Base-by-base conservation (phyloP, 2,797 vertebrate species). In the Pseudotriccus pelzelni region DNA sequence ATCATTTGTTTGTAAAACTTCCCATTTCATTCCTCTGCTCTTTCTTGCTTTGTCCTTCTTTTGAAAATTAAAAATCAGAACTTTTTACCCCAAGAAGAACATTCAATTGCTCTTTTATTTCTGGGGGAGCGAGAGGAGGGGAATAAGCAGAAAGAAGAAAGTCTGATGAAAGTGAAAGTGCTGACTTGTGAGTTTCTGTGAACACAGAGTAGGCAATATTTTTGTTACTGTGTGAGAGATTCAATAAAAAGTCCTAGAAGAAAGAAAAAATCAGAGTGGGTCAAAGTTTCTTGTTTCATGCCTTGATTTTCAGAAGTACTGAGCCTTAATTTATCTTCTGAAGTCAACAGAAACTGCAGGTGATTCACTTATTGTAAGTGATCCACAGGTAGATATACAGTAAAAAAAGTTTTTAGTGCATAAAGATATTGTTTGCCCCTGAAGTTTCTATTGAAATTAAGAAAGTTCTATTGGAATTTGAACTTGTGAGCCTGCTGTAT, bases 81-180 rank as follows among this genome's bases (percentile, higher is more conserved):
- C 2, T 21, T 64, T 72, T 79, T 53, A 39, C 19, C 14, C 68
- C 6, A 36, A 36, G 36, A 82, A 75, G 23, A 84, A 27, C 9
- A 36, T 46, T 69, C 7, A 20, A 55, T 66, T 77, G 9, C 22
- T 64, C 12, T 75, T 80, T 8, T 28, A 1, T 83, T 70, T 69
- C 12, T 43, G 15, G 7, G 2, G 5, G 6, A 52, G 7, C 2
- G 21, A 55, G 37, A 72, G 16, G 8, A 52, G 1, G 19, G 6
- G 5, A 83, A 53, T 16, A 74, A 15, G 6, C 27, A 75, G 62
- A 78, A 70, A 46, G 15, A 78, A 56, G 13, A 50, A 80, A 75
- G 30, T 47, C n/a, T 78, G 21, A 47, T 21, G 3, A 56, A 12
- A 67, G 10, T 50, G 20, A 6, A 55, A 52, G 6, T n/a, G 6